Conservation (phyloP, 2,113 vertebrate genomes). For the Dromaius novaehollandiae region DNA sequence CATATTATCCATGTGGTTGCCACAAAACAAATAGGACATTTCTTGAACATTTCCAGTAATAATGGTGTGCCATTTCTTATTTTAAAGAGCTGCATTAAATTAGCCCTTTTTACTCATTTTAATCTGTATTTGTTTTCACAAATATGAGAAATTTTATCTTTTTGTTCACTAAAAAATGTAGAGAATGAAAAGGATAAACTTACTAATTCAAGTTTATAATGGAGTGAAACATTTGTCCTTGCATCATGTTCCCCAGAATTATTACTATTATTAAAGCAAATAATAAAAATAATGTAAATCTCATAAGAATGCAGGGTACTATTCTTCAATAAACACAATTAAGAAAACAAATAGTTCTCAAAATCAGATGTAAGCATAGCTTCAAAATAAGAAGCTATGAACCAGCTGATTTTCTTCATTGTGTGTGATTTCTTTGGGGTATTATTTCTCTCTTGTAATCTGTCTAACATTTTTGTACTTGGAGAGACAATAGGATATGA, state of each 20-base stretch:
- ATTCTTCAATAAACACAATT: neutral
- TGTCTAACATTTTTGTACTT: slow-evolving; percentile 43
- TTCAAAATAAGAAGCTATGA: neutral
- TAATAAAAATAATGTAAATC: neutral
- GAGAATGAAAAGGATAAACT: neutral
- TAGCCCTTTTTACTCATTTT: neutral
- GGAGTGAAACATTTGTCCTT: slow-evolving; percentile 23
- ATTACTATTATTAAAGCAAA: neutral
- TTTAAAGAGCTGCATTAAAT: neutral
- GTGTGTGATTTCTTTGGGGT: slow-evolving; percentile 31
- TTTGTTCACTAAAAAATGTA: slow-evolving; percentile 36
- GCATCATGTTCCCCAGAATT: neutral
- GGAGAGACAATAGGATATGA: slow-evolving; percentile 68
- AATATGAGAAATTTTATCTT: slow-evolving; percentile 28
- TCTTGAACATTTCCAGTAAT: neutral
- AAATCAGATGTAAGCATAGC: neutral
- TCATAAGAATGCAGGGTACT: neutral
- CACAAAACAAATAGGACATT: neutral
- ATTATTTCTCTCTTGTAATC: slow-evolving; percentile 49
- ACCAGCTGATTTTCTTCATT: neutral
- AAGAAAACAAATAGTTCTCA: neutral
- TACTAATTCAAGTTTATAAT: slow-evolving; percentile 39
- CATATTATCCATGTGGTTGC: neutral
- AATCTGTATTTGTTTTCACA: slow-evolving; percentile 32
- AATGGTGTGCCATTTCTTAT: neutral